Evolutionary conservation across 2,888 invertebrate genomes (phyloP).

Genomic region (Lathronympha strigana): DNA sequence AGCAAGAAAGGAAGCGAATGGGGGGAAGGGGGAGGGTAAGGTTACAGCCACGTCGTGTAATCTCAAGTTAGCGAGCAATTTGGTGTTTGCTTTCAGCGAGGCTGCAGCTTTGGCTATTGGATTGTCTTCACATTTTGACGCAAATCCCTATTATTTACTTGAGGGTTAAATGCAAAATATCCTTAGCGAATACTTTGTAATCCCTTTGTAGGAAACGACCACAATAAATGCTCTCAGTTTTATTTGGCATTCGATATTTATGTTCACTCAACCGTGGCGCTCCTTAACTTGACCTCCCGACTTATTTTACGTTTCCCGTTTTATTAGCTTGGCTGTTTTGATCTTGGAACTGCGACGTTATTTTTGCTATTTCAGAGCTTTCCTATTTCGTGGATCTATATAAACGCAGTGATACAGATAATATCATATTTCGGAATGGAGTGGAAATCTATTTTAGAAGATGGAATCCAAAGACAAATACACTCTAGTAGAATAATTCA

Average conservation of each 20-base stretch:
- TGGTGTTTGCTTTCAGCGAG: constrained; percentile 73
- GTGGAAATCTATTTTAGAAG: background rate
- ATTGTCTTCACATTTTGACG: constrained; percentile 53
- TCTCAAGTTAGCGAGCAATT: constrained; percentile 76
- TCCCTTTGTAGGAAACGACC: constrained; percentile 34
- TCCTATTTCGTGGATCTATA: constrained; percentile 2
- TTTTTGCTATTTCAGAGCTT: constrained; percentile 25
- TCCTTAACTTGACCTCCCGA: constrained; percentile 41
- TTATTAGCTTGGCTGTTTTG: constrained; percentile 36
- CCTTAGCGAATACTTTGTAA: constrained; percentile 35
- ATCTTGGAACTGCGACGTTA: constrained; percentile 36
- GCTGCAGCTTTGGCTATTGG: constrained; percentile 63
- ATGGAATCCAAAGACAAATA: background rate
- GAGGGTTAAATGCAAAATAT: constrained; percentile 20
- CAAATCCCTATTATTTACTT: constrained; percentile 25
- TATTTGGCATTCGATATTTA: constrained; percentile 43
- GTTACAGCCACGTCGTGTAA: constrained; percentile 60
- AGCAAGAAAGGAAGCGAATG: constrained; percentile 32
- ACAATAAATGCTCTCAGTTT: constrained; percentile 42
- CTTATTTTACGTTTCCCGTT: constrained; percentile 40
- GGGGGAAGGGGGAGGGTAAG: constrained; percentile 40
- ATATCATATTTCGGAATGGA: background rate
- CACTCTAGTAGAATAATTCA: too few species aligned
- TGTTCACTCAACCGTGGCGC: constrained; percentile 38
- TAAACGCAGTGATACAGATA: constrained; percentile 14